Base-by-base conservation (phyloP, 2,888 invertebrate genomes). In the Seira musarum region DNA sequence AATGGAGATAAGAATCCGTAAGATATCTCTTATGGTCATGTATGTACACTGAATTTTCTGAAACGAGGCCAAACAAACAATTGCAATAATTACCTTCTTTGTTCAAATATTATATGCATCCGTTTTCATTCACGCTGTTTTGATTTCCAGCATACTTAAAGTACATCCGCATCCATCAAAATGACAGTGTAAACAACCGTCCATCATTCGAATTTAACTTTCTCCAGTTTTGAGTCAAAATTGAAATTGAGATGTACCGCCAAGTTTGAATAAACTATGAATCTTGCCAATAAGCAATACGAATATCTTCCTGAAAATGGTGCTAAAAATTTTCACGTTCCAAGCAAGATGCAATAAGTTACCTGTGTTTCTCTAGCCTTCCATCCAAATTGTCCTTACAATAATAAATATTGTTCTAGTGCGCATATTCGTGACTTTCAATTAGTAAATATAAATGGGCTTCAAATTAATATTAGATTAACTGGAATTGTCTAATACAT, bases 141-240 rank as follows among this genome's bases (percentile, higher is more conserved):
- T 53, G 53, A 30, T 8, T 17, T 53, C 2, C 53, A 53, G 53
- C 53, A 53, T 17, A 17, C 17, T 13, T 40, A 40, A 8, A 40
- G 13, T 40, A 53, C 53, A 53, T 53, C 53, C 53, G 53, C 53
- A 13, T 13, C 53, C 53, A 53, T 53, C 30, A 8, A 53, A 53
- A 53, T 70, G 60, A 70, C 70, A 70, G 70, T 70, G 70, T 61
- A 61, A 21, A 35, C 13, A 61, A 61, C 70, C 70, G 70, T 70
- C 70, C 70, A 70, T 17, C 13, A 17, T 53, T 30, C 30, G 30
- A 30, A 30, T 30, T 30, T 30, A 30, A 30, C 2, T 8, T 30
- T 30, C 30, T n/a, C n/a, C n/a, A n/a, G n/a, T n/a, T n/a, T n/a
- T n/a, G n/a, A n/a, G n/a, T n/a, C 30, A 30, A 30, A 30, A 30